Evolutionary conservation across 2,113 vertebrate species (phyloP).

Genomic region (Vanacampus margaritifer): DNA sequence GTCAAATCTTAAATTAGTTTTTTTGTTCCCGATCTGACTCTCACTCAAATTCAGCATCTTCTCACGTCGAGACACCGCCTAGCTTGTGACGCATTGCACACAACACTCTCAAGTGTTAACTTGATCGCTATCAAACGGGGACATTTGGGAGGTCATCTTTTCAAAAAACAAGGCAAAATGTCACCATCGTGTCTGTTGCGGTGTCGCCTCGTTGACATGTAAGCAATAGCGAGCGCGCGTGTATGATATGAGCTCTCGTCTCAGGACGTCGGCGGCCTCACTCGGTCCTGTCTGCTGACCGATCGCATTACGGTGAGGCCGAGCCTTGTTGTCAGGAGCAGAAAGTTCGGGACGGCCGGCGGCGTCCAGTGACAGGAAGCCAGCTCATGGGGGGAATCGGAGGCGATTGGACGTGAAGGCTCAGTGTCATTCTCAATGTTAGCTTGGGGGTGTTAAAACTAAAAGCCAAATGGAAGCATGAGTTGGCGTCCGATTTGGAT

Average conservation of each 20-base stretch:
- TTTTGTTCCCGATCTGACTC: too few relatives aligned
- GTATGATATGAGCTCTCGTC: constrained; percentile 55
- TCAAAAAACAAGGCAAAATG: not conserved
- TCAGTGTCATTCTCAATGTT: constrained; percentile 24
- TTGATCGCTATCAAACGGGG: not conserved
- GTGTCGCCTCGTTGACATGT: not conserved
- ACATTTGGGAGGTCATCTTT: not conserved
- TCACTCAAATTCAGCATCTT: too few relatives aligned
- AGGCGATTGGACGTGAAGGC: constrained; percentile 50
- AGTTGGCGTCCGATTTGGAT: not conserved
- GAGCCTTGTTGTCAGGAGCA: constrained; percentile 60
- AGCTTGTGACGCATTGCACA: not conserved
- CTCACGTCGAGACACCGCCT: not conserved
- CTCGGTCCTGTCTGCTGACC: constrained; percentile 59
- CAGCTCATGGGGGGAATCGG: constrained; percentile 25
- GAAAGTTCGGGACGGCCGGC: constrained; percentile 36
- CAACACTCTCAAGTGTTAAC: not conserved
- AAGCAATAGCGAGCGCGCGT: constrained; percentile 33
- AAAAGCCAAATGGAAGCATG: not conserved
- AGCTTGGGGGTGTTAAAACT: not conserved
- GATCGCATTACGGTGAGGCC: constrained; percentile 65
- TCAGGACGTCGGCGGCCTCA: constrained; percentile 44
- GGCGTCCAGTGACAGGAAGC: constrained; percentile 44
- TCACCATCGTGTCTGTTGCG: not conserved
- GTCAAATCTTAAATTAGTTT: too few relatives aligned